phyloP scores from a whole-genome alignment of 2,113 vertebrate species.

The Microcebus jonahi region DNA sequence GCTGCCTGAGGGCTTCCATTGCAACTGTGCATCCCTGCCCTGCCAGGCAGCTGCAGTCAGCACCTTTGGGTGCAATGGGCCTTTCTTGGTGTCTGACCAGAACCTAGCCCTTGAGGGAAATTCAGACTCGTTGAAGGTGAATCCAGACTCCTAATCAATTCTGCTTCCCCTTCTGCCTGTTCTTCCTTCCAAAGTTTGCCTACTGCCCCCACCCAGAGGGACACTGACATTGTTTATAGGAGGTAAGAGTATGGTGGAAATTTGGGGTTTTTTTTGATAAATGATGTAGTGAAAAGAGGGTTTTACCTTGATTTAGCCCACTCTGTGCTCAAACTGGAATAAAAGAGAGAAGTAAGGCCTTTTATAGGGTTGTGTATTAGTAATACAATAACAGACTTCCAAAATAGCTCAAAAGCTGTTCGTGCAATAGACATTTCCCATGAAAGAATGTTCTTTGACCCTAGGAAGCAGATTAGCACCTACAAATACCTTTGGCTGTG shows the following conservation, averaged over 20 bases:
- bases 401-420: slow-evolving; percentile 43
- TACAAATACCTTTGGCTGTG: slow-evolving; percentile 70
- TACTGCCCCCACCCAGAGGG: neutral
- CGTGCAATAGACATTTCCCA: slow-evolving; percentile 61
- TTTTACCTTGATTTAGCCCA: neutral
- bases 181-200: neutral
- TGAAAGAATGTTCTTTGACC: slow-evolving; percentile 62
- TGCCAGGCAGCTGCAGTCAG: neutral
- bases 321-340: neutral
- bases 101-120: neutral
- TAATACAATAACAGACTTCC: neutral
- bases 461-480: slow-evolving; percentile 21
- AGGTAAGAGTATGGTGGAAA: neutral
- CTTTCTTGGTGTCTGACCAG: neutral
- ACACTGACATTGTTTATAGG: neutral
- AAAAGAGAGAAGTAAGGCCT: neutral
- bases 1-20: neutral
- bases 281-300: neutral
- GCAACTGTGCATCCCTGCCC: neutral
- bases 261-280: neutral
- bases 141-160: neutral
- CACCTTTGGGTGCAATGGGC: neutral
- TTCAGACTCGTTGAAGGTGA: neutral
- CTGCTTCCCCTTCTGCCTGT: neutral
- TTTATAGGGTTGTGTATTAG: neutral